Evolutionary conservation across 2,113 vertebrate species (phyloP), one percentile per base, ranked within the genome.

Genomic region (Actenoides hombroni): DNA sequence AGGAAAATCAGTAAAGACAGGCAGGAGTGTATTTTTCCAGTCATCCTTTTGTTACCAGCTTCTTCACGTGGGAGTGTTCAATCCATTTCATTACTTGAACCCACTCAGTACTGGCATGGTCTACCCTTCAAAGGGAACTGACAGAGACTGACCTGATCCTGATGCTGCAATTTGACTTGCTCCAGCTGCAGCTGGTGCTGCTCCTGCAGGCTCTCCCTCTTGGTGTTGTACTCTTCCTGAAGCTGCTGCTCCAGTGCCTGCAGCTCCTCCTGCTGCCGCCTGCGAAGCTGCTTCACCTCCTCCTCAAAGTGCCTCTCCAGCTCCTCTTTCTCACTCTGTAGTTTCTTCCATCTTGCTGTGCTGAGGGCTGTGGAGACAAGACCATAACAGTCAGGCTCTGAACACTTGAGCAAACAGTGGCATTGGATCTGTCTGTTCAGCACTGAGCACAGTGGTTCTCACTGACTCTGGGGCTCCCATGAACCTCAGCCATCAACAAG

Each of bases 321-420:
- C 67, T 98, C 98, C 95, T 98, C 98, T 97, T 99, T 99, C 98
- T 99, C 99, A 61, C 97, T 98, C 96, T 99, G 99, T 33, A 99
- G 97, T 77, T 98, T 98, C 98, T 99, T 98, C 94, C 98, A 99
- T 92, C 97, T 98, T 6, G 92, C 98, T 1, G 98, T 98, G 24
- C 98, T 98, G 97, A 98, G 98, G 92, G 98, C 99, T 99, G 93
- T 37, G n/a, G 17, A 60, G 31, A 90, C 53, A 84, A 64, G 40
- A 44, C 15, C 57, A 19, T 1, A 5, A 5, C 11, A 48, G 51
- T 49, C 9, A 69, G 48, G 33, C 42, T 80, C 73, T 39, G 42
- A 83, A 5, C n/a, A 39, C 39, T 35, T 33, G 1, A 59, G 25
- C 11, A 35, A 42, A 42, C 19, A 14, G 69, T 5, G 61, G 59